These are phyloP conservation scores for Sphaeridia pumilis DNA, from an alignment of 2,888 invertebrate species.

Conservation along the genomic window DNA sequence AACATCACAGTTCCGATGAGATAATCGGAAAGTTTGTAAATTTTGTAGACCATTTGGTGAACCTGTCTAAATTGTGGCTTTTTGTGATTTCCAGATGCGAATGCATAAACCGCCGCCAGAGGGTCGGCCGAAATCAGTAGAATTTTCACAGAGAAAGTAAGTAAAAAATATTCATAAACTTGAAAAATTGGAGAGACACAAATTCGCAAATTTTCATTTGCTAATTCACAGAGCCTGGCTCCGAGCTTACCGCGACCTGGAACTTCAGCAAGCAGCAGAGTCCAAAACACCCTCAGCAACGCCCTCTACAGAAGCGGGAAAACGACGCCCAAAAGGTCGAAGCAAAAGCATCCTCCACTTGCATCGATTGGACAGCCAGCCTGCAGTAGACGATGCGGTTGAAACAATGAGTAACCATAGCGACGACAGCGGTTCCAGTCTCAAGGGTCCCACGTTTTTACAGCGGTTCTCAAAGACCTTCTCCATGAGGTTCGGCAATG, in stretches of 20 bases:
- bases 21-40: too few relatives aligned
- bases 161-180: conserved; percentile 2
- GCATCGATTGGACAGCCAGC: conserved; percentile 12
- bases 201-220: neutral
- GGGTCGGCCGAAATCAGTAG: conserved; percentile 33
- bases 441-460: conserved; percentile 25
- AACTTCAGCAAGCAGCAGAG: conserved; percentile 20
- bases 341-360: conserved; percentile 31
- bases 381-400: conserved; percentile 2
- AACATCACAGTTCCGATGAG: too few relatives aligned
- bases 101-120: conserved; percentile 30
- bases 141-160: conserved; percentile 35
- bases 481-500: conserved; percentile 32
- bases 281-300: conserved; percentile 6
- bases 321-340: conserved; percentile 13
- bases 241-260: conserved; percentile 32
- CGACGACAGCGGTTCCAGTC: conserved; percentile 11
- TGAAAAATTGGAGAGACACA: neutral
- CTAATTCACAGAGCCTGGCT: conserved; percentile 32
- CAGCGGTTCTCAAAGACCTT: conserved; percentile 36
- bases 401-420: conserved; percentile 13
- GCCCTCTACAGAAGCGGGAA: too few relatives aligned
- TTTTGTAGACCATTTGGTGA: too few relatives aligned
- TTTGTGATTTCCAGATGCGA: conserved; percentile 29
- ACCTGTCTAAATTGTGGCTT: neutral